These are phyloP conservation scores for Pseudomyrmex sp. DNA, from an alignment of 1,140 invertebrate genomes.

Conservation along the genomic window DNA sequence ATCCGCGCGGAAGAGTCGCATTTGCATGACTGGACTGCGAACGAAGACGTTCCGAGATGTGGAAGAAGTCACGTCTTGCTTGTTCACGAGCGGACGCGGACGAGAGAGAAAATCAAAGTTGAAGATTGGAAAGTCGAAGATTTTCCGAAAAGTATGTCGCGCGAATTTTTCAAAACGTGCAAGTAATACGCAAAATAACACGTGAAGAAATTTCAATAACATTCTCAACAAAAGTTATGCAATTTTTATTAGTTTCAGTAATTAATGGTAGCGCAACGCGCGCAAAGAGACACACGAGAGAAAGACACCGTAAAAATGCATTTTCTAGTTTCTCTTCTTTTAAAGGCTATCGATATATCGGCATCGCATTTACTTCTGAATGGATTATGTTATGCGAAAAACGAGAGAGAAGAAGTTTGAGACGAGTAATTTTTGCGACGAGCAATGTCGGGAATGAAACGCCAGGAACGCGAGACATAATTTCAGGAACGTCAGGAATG, in stretches of 20 bases:
- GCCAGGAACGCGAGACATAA: not conserved
- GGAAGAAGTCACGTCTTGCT: not conserved
- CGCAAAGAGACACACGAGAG: not conserved
- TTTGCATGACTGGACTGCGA: not conserved
- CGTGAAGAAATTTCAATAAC: too few species aligned
- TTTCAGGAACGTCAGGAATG: not conserved
- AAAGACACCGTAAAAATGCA: not conserved
- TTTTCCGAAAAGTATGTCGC: not conserved
- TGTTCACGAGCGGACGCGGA: not conserved
- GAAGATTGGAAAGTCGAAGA: not conserved
- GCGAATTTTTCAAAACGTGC: too few species aligned
- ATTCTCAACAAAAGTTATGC: too few species aligned
- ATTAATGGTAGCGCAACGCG: not conserved
- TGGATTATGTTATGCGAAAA: not conserved
- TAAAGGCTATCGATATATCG: not conserved
- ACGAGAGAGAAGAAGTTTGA: not conserved
- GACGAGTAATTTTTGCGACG: not conserved
- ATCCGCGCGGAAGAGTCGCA: not conserved
- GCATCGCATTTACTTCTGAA: not conserved
- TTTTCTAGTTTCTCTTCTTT: not conserved
- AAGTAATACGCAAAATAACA: too few species aligned
- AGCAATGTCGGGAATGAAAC: constrained; percentile 10
- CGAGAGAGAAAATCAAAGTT: not conserved
- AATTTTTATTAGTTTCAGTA: not conserved
- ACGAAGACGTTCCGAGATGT: not conserved